Evolutionary conservation across 2,888 invertebrate species (phyloP).

Genomic region (Spodoptera littoralis): DNA sequence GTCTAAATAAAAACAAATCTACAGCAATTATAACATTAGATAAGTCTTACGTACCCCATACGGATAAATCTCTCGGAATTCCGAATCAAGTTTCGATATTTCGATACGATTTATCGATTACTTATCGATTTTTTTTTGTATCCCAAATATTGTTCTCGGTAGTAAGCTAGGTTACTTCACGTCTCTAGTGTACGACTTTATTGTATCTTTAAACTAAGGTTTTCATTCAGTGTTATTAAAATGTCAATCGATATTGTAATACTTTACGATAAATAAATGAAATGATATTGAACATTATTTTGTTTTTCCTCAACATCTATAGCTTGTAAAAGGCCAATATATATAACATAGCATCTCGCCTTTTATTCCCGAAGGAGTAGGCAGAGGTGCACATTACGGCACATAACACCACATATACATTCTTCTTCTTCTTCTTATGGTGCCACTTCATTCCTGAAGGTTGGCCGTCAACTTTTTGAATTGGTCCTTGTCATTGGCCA

Average conservation of each 20-base stretch:
- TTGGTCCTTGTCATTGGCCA: too few species aligned
- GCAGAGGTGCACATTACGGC: too few species aligned
- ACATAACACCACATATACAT: too few species aligned
- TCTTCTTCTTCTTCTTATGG: too few species aligned
- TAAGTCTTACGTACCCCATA: constrained; percentile 50
- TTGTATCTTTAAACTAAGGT: constrained; percentile 71
- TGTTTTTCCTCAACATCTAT: constrained; percentile 34
- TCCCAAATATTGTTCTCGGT: constrained; percentile 70
- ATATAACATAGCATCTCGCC: too few species aligned
- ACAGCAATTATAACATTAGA: constrained; percentile 30
- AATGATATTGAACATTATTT: constrained; percentile 57
- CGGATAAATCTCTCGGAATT: constrained; percentile 83
- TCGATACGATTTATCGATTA: constrained; percentile 79
- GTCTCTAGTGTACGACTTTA: constrained; percentile 65
- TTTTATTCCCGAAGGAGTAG: too few species aligned
- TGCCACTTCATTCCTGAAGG: too few species aligned
- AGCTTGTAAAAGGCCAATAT: too few species aligned
- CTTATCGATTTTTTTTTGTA: constrained; percentile 55
- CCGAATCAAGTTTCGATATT: constrained; percentile 77
- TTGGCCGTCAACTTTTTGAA: too few species aligned
- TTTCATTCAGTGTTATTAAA: constrained; percentile 67
- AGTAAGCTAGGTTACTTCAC: constrained; percentile 72
- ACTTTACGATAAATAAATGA: constrained; percentile 75
- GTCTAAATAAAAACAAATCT: constrained; percentile 33
- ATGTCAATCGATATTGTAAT: constrained; percentile 74